Conservation (phyloP, 2,113 vertebrate genomes). For the Festucalex cinctus region DNA sequence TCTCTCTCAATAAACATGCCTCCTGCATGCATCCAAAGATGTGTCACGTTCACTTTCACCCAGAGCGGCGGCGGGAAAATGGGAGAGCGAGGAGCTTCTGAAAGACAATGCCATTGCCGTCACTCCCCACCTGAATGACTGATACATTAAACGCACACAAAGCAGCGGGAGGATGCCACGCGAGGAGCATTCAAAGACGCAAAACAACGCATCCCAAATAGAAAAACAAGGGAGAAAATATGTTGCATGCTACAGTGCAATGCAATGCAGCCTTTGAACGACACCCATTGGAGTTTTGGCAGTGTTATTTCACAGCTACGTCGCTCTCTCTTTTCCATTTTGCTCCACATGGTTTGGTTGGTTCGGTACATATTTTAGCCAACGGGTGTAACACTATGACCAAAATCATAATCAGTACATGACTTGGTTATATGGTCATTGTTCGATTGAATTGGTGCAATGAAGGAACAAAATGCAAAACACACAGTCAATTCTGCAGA, state of each 20-base stretch:
- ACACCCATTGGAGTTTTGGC: not conserved
- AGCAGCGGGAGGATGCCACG: conserved; percentile 62
- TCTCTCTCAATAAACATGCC: conserved; percentile 71
- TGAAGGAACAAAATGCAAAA: too few relatives aligned
- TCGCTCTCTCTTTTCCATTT: not conserved
- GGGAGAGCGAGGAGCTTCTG: conserved; percentile 55
- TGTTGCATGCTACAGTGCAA: conserved; percentile 29
- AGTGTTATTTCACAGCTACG: not conserved
- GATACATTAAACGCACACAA: conserved; percentile 73
- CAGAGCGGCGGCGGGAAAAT: conserved; percentile 53
- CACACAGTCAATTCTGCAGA: too few relatives aligned
- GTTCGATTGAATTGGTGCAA: too few relatives aligned
- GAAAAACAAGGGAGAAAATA: conserved; percentile 37
- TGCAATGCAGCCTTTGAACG: conserved; percentile 28
- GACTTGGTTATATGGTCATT: too few relatives aligned
- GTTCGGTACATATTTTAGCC: too few relatives aligned
- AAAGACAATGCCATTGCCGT: conserved; percentile 67
- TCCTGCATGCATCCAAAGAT: conserved; percentile 61
- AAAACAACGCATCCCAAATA: conserved; percentile 53
- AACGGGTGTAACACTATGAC: too few relatives aligned
- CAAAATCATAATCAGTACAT: too few relatives aligned
- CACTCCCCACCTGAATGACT: conserved; percentile 72
- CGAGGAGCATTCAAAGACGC: conserved; percentile 65
- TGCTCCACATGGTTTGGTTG: too few relatives aligned
- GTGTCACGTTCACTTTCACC: conserved; percentile 75